Evolutionary conservation across 1,140 invertebrate genomes (phyloP).

Genomic region (Drosophila nebulosa): DNA sequence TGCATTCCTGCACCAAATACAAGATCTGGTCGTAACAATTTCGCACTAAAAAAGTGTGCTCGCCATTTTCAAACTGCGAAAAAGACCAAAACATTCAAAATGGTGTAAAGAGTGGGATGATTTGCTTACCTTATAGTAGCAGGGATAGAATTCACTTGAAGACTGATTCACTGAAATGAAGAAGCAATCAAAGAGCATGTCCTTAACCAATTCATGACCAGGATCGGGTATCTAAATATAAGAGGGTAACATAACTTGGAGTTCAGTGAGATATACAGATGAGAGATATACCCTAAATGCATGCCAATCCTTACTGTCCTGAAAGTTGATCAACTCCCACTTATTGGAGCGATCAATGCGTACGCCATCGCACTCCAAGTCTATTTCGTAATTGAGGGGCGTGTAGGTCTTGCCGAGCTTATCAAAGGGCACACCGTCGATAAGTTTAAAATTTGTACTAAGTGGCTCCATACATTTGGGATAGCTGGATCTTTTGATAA

Average conservation of each 20-base stretch:
- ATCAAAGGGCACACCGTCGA: constrained; percentile 60
- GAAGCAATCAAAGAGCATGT: constrained; percentile 56
- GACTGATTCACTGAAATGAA: constrained; percentile 38
- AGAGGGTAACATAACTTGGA: too few relatives aligned
- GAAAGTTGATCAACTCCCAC: constrained; percentile 27
- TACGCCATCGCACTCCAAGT: constrained; percentile 47
- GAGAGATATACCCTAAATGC: constrained; percentile 54
- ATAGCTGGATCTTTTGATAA: constrained; percentile 41
- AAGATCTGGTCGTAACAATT: constrained; percentile 65
- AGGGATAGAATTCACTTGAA: constrained; percentile 64
- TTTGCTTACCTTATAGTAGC: constrained; percentile 64
- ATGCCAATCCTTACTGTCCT: constrained; percentile 61
- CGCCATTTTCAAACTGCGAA: constrained; percentile 37
- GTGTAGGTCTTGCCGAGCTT: constrained; percentile 53
- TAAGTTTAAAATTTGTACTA: constrained; percentile 48
- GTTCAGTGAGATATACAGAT: too few relatives aligned
- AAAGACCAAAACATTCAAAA: not conserved
- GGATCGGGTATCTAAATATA: constrained; percentile 60
- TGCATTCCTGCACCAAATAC: constrained; percentile 39
- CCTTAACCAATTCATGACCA: constrained; percentile 29
- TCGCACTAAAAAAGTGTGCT: constrained; percentile 65
- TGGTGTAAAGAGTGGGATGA: too few relatives aligned
- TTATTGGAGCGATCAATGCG: constrained; percentile 54
- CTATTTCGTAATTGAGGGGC: constrained; percentile 54
- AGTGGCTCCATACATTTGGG: constrained; percentile 48